A percentile compares a stretch with the other conserved stretches of the same genome.
These are phyloP conservation scores for Phallusia fumigata DNA, from an alignment of 23 tunicate genomes.

Conservation along the genomic window DNA sequence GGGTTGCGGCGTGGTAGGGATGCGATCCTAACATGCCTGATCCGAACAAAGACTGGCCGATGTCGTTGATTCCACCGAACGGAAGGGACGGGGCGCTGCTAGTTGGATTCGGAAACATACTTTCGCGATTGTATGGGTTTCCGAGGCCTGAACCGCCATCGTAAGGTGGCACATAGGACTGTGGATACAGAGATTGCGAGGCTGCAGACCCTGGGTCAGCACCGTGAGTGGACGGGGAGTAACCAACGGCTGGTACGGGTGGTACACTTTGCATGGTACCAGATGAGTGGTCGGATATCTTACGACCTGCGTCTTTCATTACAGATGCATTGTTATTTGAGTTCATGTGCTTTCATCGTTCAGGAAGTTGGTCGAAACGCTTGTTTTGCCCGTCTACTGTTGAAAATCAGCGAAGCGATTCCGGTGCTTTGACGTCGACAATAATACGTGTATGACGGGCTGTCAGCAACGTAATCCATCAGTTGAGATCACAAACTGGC, in stretches of 20 bases:
- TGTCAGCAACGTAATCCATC: conserved; percentile 6
- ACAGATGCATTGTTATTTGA: conserved; percentile 9
- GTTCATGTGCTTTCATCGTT: conserved; percentile 16
- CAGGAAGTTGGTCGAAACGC: background rate
- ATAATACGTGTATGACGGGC: background rate
- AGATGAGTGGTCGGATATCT: background rate
- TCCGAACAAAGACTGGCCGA: conserved; percentile 26
- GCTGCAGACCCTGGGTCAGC: conserved; percentile 1
- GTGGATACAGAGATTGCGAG: conserved; percentile 35
- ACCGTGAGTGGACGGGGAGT: conserved; percentile 11
- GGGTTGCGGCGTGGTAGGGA: conserved; percentile 22
- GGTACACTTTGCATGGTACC: conserved; percentile 25
- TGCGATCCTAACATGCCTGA: conserved; percentile 27
- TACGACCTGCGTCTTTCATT: conserved; percentile 21
- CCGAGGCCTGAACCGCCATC: conserved; percentile 16
- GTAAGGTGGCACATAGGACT: conserved; percentile 25
- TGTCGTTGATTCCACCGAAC: conserved; percentile 25
- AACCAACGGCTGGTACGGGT: conserved; percentile 21
- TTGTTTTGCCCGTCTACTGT: too few species aligned
- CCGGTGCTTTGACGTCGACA: background rate
- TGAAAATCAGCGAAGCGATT: too few species aligned
- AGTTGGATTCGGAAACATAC: conserved; percentile 13
- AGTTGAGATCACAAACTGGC: background rate
- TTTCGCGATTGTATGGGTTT: conserved; percentile 24
- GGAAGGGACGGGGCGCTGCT: conserved; percentile 13